Evolutionary conservation across 2,113 vertebrate genomes (phyloP), one percentile per base, ranked within the genome.

Genomic region (Maccullochella peelii): DNA sequence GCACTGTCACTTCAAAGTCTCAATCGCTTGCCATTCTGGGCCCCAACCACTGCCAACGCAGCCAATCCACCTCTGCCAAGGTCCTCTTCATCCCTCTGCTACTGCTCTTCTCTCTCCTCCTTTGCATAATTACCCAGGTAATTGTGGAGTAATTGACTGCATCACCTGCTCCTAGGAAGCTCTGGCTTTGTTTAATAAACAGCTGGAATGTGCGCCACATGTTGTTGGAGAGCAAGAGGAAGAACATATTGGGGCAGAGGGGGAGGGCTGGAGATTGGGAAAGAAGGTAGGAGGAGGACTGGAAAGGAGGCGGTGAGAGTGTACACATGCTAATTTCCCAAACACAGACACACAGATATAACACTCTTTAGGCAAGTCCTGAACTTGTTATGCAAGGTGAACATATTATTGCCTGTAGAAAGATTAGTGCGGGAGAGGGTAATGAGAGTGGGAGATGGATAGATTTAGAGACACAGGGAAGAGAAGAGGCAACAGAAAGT

Each of bases 121-220:
- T 93, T 91, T 94, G 93, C 90, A 93, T 84, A 92, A 94, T 78
- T 47, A 93, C 79, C 91, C 91, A 87, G 95, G 94, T 95, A 95
- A 95, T 95, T 94, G 94, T 93, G 95, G 90, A 94, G 81, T 96
- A 95, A 97, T 95, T 95, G 95, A 94, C 95, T 93, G 93, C 87
- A 65, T 96, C 94, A 93, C 92, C 78, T 87, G 93, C 94, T 95
- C 84, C 88, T 78, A 80, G 89, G 72, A 92, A 90, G 84, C 88
- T 87, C 90, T 90, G 92, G 90, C 86, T 90, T 94, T 82, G 88
- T 94, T 95, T 96, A 95, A 94, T 96, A 95, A 96, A 96, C 94
- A 96, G 94, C 84, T 44, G 47, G 94, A 94, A 94, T 90, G 87
- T 73, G 75, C 84, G 68, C 93, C 83, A 87, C 94, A 88, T 90